Evolutionary conservation across 1,140 invertebrate species (phyloP).

Genomic region (Drosophila bifasciata): DNA sequence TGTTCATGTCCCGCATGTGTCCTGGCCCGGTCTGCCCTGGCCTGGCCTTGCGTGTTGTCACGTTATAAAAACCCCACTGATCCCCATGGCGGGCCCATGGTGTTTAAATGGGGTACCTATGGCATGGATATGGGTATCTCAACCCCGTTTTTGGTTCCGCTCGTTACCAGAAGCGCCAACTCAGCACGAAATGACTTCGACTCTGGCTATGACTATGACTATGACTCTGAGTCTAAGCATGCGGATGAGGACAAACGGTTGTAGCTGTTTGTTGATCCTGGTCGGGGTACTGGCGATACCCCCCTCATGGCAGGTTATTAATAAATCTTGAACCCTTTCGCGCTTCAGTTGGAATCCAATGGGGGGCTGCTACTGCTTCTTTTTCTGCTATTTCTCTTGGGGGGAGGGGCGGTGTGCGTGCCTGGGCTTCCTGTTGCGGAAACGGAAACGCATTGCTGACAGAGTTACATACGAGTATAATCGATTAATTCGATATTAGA

Average conservation of each 20-base stretch:
- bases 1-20: conserved; percentile 43
- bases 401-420: no score
- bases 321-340: conserved; percentile 83
- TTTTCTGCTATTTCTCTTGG: conserved; percentile 13
- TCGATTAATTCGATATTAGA: conserved; percentile 84
- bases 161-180: conserved; percentile 78
- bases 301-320: conserved; percentile 57
- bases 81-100: conserved; percentile 41
- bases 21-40: no score
- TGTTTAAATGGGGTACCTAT: no score
- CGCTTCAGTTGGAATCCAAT: conserved; percentile 3
- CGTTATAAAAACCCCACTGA: conserved; percentile 81
- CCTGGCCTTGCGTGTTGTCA: conserved; percentile 80
- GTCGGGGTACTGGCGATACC: conserved; percentile 6
- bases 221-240: not conserved
- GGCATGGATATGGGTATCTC: not conserved
- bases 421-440: conserved; percentile 76
- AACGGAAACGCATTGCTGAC: conserved; percentile 83
- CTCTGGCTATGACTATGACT: no score
- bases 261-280: conserved; percentile 30
- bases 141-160: conserved; percentile 64
- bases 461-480: conserved; percentile 72
- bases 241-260: conserved; percentile 25
- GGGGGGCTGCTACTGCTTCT: conserved; percentile 2
- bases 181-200: conserved; percentile 47